A percentile compares a stretch with the other conserved stretches of the same genome.
These are phyloP conservation scores for Sinosuthora webbiana DNA, from an alignment of 2,113 vertebrate genomes.

Conservation along the genomic window DNA sequence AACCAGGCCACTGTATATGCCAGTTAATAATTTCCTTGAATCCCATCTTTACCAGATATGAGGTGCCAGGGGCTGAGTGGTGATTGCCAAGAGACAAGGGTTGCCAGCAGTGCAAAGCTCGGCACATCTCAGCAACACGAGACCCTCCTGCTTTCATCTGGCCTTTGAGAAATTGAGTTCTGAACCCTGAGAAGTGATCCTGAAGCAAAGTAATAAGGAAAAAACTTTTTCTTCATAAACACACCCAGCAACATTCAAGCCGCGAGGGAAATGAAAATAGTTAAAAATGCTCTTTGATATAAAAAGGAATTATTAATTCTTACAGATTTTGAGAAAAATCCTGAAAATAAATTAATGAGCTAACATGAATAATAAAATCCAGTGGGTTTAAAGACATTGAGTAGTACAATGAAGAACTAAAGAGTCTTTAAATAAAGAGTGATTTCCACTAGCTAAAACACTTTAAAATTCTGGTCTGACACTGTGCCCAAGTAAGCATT, in stretches of 20 bases:
- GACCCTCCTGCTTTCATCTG: background rate
- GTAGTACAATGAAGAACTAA: background rate
- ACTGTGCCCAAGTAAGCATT: background rate
- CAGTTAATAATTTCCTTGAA: background rate
- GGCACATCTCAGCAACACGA: fast-evolving
- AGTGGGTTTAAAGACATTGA: background rate
- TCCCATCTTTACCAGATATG: background rate
- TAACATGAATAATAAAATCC: background rate
- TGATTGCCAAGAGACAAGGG: background rate
- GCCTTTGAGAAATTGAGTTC: background rate
- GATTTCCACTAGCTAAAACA: background rate
- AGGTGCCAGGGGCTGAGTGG: background rate
- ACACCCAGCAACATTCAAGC: background rate
- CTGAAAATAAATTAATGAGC: background rate
- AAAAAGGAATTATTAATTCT: background rate
- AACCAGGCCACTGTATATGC: background rate
- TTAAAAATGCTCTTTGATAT: background rate
- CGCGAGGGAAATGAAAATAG: background rate
- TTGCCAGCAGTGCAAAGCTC: background rate
- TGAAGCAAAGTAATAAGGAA: background rate
- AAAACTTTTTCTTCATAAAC: background rate
- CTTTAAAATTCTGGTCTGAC: background rate
- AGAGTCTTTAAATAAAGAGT: background rate
- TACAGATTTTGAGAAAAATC: background rate
- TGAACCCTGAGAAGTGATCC: background rate